Evolutionary conservation across 2,797 vertebrate species (phyloP), one percentile per base, ranked within the genome.

Genomic region (Buceros bicornis): DNA sequence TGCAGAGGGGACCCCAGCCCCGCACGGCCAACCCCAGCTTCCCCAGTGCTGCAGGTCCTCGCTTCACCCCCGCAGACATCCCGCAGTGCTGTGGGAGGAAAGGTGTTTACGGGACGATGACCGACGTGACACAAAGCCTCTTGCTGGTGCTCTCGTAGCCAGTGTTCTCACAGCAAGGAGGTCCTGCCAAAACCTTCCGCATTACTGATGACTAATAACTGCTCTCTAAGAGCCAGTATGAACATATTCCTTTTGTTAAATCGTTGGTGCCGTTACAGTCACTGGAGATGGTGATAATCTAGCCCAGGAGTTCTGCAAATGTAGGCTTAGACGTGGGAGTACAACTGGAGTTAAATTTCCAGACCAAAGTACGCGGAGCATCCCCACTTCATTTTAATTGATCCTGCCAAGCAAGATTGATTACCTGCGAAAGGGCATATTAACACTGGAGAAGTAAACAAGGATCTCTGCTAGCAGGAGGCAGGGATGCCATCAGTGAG

Each of bases 321-420:
- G 47, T 4, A 62, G 1, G 8, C 78, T 58, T 42, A 50, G 54
- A 82, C 0, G 19, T 54, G 80, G 77, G 86, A 90, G 71, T 5
- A 25, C 47, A 26, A 18, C 37, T 31, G 77, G 72, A 93, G 93
- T 45, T 45, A 53, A 54, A 82, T 89, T 43, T 74, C 71, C 83
- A 94, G 54, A 3, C 24, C 66, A 16, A 66, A 25, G 72, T 5
- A 22, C 5, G 0, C 10, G 74, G 82, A 93, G 53, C 76, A 81
- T 89, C 92, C 90, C 60, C 84, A 82, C 71, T 92, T 45, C 83
- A 82, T 89, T 94, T 66, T 80, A 96, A 97, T 83, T 87, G 95
- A 94, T 94, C 92, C 93, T 91, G 95, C 92, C 93, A 87, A 85
- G 92, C 74, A 54, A 91, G 96, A 95, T 45, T 37, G 96, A 94